Base-by-base conservation (phyloP, 2,113 vertebrate genomes). In the Pagrus major region DNA sequence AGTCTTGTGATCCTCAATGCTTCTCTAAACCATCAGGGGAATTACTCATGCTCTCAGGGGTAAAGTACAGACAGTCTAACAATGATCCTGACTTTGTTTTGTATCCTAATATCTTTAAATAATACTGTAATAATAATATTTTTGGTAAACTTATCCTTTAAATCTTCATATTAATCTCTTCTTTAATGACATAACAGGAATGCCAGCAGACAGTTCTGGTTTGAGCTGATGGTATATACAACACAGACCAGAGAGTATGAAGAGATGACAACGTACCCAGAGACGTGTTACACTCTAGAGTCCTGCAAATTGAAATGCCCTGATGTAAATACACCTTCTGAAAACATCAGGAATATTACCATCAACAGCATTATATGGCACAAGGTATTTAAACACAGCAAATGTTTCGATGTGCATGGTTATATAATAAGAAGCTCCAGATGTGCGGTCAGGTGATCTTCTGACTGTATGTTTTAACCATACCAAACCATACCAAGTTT, bases 41-140 rank as follows among this genome's bases (percentile, higher is more conserved):
- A 88, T 37, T 93, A 92, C 67, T 83, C 84, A 0, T 93, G 91
- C 21, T 71, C 78, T 76, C 11, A 11, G 15, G 35, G 91, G 92
- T 93, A 84, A 88, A 46, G 1, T 46, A 15, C 16, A 46, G 42
- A 18, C 42, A 46, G 44, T 47, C 7, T 18, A 20, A 8, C 18
- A 46, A 46, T 44, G 42, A 44, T 44, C 42, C 15, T 44, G 42
- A 18, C 42, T 44, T 44, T 44, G 5, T 44, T 44, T 44, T 44
- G 6, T 44, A 18, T 44, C 42, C 15, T 44, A 18, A 5, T 6
- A 18, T 44, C 42, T 44, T 3, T 15, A 42, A 42, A 14, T 42
- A n/a, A n/a, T n/a, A n/a, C n/a, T n/a, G n/a, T n/a, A n/a, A n/a
- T n/a, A n/a, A n/a, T n/a, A n/a, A n/a, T n/a, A n/a, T n/a, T n/a